These are phyloP conservation scores for Microchrysa polita DNA, from an alignment of 2,888 invertebrate genomes.

Conservation along the genomic window DNA sequence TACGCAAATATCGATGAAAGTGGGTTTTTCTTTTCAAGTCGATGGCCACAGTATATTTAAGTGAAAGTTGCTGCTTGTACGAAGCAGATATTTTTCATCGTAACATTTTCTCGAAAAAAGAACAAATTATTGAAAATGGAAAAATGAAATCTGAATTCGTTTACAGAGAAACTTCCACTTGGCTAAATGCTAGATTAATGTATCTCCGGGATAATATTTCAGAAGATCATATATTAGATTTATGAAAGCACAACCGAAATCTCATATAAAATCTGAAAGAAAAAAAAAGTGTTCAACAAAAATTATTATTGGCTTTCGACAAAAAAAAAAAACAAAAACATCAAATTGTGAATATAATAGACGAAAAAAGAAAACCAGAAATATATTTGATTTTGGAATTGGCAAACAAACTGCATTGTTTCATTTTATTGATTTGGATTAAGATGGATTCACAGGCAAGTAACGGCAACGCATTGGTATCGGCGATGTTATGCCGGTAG, in stretches of 20 bases:
- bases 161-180: background rate
- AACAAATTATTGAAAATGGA: background rate
- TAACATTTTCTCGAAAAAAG: background rate
- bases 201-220: background rate
- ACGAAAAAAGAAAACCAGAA: background rate
- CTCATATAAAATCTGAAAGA: background rate
- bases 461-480: too few species aligned
- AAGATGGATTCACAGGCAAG: background rate
- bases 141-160: background rate
- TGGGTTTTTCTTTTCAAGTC: background rate
- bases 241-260: too few species aligned
- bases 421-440: background rate
- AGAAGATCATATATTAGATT: background rate
- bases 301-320: background rate
- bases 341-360: background rate
- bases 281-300: background rate
- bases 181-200: conserved; percentile 27
- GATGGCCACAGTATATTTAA: background rate
- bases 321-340: background rate
- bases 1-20: too few species aligned
- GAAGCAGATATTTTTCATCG: background rate
- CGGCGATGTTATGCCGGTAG: background rate
- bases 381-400: conserved; percentile 30
- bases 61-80: background rate
- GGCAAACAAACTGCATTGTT: background rate